These are phyloP conservation scores for Ceratoteleas bidentatus DNA, from an alignment of 1,140 invertebrate genomes.

Conservation along the genomic window DNA sequence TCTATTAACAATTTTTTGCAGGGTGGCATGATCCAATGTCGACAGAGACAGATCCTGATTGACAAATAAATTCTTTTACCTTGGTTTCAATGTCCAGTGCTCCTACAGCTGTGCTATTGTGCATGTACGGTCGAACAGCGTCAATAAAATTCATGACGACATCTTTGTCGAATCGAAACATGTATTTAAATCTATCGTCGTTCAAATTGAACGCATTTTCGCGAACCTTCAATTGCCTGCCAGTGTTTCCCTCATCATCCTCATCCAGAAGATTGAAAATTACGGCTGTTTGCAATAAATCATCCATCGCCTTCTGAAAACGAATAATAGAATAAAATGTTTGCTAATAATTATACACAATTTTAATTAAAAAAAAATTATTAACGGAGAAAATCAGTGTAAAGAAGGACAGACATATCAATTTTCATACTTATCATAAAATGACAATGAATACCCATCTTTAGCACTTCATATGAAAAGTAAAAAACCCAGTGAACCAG, in stretches of 20 bases:
- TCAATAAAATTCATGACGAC: background rate
- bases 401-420: no score
- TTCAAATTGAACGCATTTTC: conserved; percentile 3
- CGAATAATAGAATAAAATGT: no score
- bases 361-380: no score
- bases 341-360: no score
- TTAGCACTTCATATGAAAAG: no score
- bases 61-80: background rate
- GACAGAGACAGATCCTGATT: background rate
- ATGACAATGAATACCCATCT: no score
- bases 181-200: background rate
- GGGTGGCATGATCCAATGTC: background rate
- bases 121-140: background rate
- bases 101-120: background rate
- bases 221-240: background rate
- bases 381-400: no score
- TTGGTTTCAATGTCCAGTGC: background rate
- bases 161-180: conserved; percentile 2
- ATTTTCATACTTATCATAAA: no score
- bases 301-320: no score
- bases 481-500: no score
- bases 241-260: conserved; percentile 1
- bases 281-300: no score
- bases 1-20: background rate
- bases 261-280: no score